Conservation (phyloP, 2,113 vertebrate genomes). For the Zonotrichia leucophrys region DNA sequence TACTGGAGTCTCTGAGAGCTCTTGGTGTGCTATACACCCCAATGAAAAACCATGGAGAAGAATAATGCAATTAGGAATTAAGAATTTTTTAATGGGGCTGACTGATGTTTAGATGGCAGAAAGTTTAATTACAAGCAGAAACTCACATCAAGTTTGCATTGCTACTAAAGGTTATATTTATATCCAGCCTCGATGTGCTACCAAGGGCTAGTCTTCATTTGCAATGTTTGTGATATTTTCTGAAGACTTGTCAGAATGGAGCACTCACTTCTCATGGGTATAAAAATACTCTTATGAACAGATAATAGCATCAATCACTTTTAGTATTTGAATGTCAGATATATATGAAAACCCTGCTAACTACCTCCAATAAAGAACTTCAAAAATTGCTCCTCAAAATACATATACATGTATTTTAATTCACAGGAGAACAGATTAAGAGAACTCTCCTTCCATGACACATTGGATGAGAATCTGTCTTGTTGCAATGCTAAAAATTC, state of each 20-base stretch:
- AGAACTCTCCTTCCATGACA: constrained; percentile 59
- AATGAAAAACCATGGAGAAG: neutral
- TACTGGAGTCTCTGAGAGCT: neutral
- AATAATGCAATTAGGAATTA: neutral
- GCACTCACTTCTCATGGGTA: constrained; percentile 12
- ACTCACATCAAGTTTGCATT: constrained; percentile 30
- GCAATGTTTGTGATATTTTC: constrained; percentile 25
- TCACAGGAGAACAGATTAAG: constrained; percentile 74
- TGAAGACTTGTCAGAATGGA: constrained; percentile 48
- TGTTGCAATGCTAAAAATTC: constrained; percentile 77
- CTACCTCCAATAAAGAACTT: constrained; percentile 34
- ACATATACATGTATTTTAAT: constrained; percentile 66
- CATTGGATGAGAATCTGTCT: constrained; percentile 70
- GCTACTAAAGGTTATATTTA: constrained; percentile 13
- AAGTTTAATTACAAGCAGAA: constrained; percentile 44
- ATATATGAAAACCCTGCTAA: constrained; percentile 41
- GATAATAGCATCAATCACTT: constrained; percentile 68
- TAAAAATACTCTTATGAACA: constrained; percentile 60
- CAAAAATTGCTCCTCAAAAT: constrained; percentile 47
- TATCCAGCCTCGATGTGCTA: constrained; percentile 24
- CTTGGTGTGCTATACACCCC: neutral
- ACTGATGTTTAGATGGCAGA: constrained; percentile 38
- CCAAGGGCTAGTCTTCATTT: constrained; percentile 44
- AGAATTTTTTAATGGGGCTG: neutral
- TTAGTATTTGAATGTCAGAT: constrained; percentile 63